Conservation (phyloP, 2,113 vertebrate genomes). For the Lepisosteus oculatus region DNA sequence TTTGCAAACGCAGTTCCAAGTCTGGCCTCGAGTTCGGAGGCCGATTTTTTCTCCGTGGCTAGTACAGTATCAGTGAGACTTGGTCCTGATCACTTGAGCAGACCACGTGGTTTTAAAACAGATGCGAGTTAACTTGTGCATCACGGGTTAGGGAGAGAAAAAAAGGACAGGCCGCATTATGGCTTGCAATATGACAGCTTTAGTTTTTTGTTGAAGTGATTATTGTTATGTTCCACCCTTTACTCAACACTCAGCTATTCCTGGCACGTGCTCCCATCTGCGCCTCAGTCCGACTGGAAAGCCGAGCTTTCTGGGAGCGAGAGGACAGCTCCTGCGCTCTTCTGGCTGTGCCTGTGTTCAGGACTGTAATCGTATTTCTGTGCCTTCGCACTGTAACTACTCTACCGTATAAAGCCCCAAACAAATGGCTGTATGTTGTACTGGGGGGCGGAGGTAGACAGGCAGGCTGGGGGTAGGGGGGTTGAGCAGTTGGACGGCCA, state of each 20-base stretch:
- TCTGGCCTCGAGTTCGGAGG: too few species aligned
- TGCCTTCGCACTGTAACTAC: slow-evolving; percentile 78
- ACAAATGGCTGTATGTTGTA: slow-evolving; percentile 83
- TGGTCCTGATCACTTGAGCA: too few species aligned
- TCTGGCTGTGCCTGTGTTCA: slow-evolving; percentile 22
- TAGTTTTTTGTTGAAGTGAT: slow-evolving; percentile 2
- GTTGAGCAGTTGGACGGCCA: slow-evolving; percentile 77
- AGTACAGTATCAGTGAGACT: too few species aligned
- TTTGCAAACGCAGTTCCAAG: too few species aligned
- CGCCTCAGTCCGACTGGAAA: slow-evolving; percentile 13
- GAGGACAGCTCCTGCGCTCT: not conserved
- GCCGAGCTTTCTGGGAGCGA: not conserved
- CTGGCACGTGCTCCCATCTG: slow-evolving; percentile 5
- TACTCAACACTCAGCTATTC: slow-evolving; percentile 33
- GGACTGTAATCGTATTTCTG: slow-evolving; percentile 21
- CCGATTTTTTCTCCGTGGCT: too few species aligned
- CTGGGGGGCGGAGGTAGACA: slow-evolving; percentile 49
- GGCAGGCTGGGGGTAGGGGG: slow-evolving; percentile 27
- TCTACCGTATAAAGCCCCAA: slow-evolving; percentile 80
- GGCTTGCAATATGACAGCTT: slow-evolving; percentile 7
- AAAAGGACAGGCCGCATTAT: not conserved
- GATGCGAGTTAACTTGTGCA: too few species aligned
- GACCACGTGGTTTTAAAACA: too few species aligned
- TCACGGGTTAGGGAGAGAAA: too few species aligned
- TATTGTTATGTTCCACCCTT: slow-evolving; percentile 20